A percentile compares a stretch with the other conserved stretches of the same genome.
Conservation (phyloP, 2,888 invertebrate species). For the Dorcus hopei region DNA sequence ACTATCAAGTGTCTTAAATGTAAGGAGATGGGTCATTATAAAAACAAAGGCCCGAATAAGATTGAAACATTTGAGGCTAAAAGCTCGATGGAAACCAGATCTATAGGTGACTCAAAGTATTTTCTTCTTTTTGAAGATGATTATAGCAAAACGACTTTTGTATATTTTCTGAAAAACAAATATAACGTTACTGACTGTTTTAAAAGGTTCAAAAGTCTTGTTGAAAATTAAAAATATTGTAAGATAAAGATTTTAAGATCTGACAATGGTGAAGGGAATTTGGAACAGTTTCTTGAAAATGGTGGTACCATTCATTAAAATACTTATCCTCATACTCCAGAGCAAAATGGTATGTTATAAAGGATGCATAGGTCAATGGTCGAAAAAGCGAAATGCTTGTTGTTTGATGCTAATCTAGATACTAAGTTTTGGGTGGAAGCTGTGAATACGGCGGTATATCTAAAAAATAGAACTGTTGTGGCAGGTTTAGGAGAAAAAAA, state of each 20-base stretch:
- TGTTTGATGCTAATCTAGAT: conserved; percentile 19
- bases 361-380: conserved; percentile 28
- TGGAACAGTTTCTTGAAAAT: neutral
- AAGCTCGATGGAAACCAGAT: conserved; percentile 4
- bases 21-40: conserved; percentile 25
- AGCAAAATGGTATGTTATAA: conserved; percentile 9
- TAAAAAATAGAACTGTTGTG: conserved; percentile 25
- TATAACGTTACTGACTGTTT: neutral
- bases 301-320: neutral
- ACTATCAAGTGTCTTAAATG: conserved; percentile 24
- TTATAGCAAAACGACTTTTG: neutral
- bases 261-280: neutral
- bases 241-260: neutral
- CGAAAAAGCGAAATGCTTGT: conserved; percentile 27
- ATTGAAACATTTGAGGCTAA: neutral
- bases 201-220: neutral
- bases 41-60: conserved; percentile 21
- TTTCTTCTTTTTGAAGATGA: conserved; percentile 4
- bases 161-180: neutral
- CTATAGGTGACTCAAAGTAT: conserved; percentile 4
- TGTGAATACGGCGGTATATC: conserved; percentile 27
- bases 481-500: conserved; percentile 24
- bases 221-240: neutral
- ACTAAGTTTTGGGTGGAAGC: conserved; percentile 27
- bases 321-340: neutral